Evolutionary conservation across 2,113 vertebrate genomes (phyloP).

Genomic region (Hassar affinis): DNA sequence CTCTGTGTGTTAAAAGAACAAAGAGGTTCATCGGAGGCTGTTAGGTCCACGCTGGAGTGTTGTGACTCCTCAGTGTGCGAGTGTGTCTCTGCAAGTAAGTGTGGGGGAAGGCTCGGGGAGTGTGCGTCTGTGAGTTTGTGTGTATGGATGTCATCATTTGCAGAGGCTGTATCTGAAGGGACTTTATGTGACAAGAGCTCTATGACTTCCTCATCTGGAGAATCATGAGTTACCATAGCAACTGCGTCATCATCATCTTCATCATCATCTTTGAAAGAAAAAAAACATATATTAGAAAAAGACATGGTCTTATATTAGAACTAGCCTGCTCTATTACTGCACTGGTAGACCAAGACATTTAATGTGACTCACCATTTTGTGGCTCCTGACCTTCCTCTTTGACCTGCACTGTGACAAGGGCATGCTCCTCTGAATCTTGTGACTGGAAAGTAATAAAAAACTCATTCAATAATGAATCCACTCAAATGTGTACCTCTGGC

Average conservation of each 20-base stretch:
- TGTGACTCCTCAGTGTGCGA: conserved; percentile 44
- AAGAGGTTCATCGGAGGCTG: conserved; percentile 38
- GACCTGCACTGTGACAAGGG: conserved; percentile 39
- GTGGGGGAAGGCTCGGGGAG: conserved; percentile 39
- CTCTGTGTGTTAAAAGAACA: conserved; percentile 32
- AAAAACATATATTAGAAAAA: conserved; percentile 14
- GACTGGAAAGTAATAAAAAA: conserved; percentile 36
- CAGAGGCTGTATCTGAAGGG: conserved; percentile 4
- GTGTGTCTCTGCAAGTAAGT: conserved; percentile 39
- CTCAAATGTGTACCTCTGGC: background rate
- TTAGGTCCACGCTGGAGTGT: conserved; percentile 45
- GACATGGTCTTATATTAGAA: background rate
- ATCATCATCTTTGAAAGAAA: conserved; percentile 32
- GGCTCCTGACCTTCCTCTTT: conserved; percentile 49
- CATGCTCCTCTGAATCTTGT: conserved; percentile 33
- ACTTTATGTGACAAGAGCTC: conserved; percentile 34
- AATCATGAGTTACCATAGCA: conserved; percentile 16
- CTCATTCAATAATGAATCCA: background rate
- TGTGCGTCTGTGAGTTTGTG: conserved; percentile 14
- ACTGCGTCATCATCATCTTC: conserved; percentile 15
- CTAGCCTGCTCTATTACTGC: background rate
- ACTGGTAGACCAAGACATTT: background rate
- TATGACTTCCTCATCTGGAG: conserved; percentile 40
- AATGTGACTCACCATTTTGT: conserved; percentile 14
- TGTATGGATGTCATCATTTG: conserved; percentile 14